These are phyloP conservation scores for Gila orcuttii DNA, from an alignment of 2,113 vertebrate genomes.

Conservation along the genomic window DNA sequence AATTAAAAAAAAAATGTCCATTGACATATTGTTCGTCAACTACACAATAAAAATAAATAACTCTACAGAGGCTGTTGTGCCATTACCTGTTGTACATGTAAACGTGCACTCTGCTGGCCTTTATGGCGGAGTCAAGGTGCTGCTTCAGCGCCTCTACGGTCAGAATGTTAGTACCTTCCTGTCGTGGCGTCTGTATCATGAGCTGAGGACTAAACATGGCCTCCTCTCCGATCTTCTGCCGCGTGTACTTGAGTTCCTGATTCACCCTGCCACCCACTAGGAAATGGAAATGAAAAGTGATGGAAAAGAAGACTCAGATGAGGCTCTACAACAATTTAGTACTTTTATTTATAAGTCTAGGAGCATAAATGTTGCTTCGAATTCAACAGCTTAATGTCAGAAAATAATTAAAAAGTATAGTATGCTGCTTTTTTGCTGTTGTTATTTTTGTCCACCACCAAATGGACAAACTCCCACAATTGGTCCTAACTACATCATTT, in stretches of 20 bases:
- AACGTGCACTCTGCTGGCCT: constrained; percentile 95
- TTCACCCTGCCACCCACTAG: constrained; percentile 97
- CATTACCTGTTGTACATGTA: constrained; percentile 95
- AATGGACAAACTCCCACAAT: not conserved
- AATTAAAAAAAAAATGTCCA: not conserved
- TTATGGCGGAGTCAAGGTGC: constrained; percentile 92
- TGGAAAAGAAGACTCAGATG: not conserved
- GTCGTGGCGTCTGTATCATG: constrained; percentile 97
- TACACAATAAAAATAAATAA: not conserved
- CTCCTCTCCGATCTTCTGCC: constrained; percentile 98
- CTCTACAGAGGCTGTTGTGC: not conserved
- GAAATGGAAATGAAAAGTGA: constrained; percentile 14
- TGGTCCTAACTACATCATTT: not conserved
- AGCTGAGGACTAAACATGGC: constrained; percentile 98
- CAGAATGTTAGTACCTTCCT: constrained; percentile 90
- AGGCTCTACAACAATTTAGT: not conserved
- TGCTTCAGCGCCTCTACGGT: constrained; percentile 91
- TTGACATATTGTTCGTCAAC: not conserved
- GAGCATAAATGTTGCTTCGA: not conserved
- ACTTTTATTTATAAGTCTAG: not conserved
- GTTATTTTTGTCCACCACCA: not conserved
- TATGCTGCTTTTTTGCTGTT: not conserved
- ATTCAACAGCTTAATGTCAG: not conserved
- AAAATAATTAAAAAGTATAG: not conserved
- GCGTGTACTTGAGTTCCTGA: constrained; percentile 95